Evolutionary conservation across 2,888 invertebrate genomes (phyloP).

Genomic region (Ectemnius cavifrons): DNA sequence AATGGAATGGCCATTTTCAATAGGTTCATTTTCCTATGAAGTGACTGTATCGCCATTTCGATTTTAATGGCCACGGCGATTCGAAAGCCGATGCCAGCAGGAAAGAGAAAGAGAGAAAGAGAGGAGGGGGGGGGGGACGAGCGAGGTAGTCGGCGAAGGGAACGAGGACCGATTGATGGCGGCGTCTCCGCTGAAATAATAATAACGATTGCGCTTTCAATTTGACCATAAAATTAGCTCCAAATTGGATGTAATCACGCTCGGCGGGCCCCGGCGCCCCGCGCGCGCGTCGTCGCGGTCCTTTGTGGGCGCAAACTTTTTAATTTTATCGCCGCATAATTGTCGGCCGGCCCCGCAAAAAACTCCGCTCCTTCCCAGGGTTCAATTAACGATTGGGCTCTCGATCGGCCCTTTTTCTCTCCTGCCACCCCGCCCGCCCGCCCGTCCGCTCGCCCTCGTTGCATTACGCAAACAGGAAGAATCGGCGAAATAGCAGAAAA

Average conservation of each 20-base stretch:
- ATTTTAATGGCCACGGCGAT: constrained; percentile 35
- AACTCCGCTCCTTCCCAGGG: background rate
- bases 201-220: constrained; percentile 49
- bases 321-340: constrained; percentile 8
- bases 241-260: constrained; percentile 42
- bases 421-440: background rate
- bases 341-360: constrained; percentile 2
- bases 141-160: no score
- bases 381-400: background rate
- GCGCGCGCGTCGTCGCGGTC: background rate
- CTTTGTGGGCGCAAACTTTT: constrained; percentile 21
- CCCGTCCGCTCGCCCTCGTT: background rate
- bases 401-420: constrained; percentile 1
- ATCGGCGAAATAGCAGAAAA: background rate
- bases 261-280: constrained; percentile 23
- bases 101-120: no score
- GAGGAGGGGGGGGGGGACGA: no score
- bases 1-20: constrained; percentile 27
- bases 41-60: constrained; percentile 33
- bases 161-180: constrained; percentile 28
- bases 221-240: constrained; percentile 45
- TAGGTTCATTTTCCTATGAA: constrained; percentile 35
- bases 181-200: constrained; percentile 40
- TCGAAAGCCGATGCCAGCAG: no score
- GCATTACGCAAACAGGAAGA: background rate